Percentiles rank a stretch among this genome's conserved stretches.
Evolutionary conservation across 2,113 vertebrate species (phyloP).

Genomic region (Myrmecophaga tridactyla): DNA sequence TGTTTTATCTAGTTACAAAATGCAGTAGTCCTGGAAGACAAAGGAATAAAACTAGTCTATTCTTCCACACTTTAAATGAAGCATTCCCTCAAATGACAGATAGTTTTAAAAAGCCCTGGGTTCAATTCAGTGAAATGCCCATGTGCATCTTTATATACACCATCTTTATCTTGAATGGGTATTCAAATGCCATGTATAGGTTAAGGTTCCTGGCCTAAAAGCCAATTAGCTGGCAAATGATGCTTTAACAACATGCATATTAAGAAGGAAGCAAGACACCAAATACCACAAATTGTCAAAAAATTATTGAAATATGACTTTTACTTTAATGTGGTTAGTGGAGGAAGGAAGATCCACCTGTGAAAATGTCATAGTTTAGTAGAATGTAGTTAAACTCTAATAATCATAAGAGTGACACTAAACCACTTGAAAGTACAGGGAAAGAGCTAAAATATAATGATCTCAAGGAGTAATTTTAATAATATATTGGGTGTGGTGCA

Average conservation of each 20-base stretch:
- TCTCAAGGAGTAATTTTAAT: conserved; percentile 51
- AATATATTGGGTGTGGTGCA: not conserved
- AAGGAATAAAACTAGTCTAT: not conserved
- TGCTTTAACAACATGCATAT: conserved; percentile 37
- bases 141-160: not conserved
- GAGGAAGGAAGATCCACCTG: conserved; percentile 36
- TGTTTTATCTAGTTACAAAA: conserved; percentile 14
- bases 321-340: conserved; percentile 48
- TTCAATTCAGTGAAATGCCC: not conserved
- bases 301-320: conserved; percentile 46
- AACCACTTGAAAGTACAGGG: conserved; percentile 45
- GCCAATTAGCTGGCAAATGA: conserved; percentile 16
- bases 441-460: conserved; percentile 41
- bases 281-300: conserved; percentile 30
- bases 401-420: conserved; percentile 31
- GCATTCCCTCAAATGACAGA: not conserved
- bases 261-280: conserved; percentile 32
- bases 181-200: conserved; percentile 2
- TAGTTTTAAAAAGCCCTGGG: not conserved
- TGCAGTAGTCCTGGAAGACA: not conserved
- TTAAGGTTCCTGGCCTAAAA: conserved; percentile 40
- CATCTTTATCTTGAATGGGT: not conserved
- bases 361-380: conserved; percentile 61
- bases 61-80: conserved; percentile 21
- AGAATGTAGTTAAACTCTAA: conserved; percentile 54